These are phyloP conservation scores for Merluccius polli DNA, from an alignment of 2,797 vertebrate genomes.

Conservation along the genomic window DNA sequence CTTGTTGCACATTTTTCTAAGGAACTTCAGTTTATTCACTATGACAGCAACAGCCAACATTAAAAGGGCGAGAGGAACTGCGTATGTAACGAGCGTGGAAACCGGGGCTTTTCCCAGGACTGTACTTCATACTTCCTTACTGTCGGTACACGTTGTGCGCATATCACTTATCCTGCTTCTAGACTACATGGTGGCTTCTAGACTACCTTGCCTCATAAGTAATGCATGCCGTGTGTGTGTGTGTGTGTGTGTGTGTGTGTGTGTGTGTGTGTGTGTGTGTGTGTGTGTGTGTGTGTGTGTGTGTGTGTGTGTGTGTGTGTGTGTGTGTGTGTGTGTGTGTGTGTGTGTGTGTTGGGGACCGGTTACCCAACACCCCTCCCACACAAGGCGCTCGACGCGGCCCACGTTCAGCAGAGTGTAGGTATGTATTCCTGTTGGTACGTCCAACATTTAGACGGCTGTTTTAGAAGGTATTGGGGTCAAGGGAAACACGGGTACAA, in stretches of 20 bases:
- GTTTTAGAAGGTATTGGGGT: not conserved
- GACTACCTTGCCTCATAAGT: not conserved
- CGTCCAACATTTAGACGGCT: not conserved
- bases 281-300: slow-evolving; percentile 12
- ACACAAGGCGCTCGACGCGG: too few species aligned
- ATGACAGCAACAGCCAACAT: too few species aligned
- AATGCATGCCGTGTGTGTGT: not conserved
- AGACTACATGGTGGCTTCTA: not conserved
- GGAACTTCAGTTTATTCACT: too few species aligned
- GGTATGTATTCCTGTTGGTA: not conserved
- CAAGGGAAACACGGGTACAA: not conserved
- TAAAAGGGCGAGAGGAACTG: not conserved
- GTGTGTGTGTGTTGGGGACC: too few species aligned
- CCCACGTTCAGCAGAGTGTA: too few species aligned
- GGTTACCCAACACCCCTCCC: not conserved
- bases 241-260: not conserved
- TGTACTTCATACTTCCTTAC: not conserved
- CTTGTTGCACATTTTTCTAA: too few species aligned
- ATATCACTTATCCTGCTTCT: not conserved
- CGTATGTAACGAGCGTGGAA: not conserved
- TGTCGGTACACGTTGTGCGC: not conserved
- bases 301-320: slow-evolving; percentile 3
- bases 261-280: slow-evolving; percentile 1
- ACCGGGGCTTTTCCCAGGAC: not conserved
- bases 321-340: too few species aligned